Percentiles rank a stretch among this genome's conserved stretches.
Evolutionary conservation across 2,797 vertebrate species (phyloP).

Genomic region (Gambelia wislizenii): DNA sequence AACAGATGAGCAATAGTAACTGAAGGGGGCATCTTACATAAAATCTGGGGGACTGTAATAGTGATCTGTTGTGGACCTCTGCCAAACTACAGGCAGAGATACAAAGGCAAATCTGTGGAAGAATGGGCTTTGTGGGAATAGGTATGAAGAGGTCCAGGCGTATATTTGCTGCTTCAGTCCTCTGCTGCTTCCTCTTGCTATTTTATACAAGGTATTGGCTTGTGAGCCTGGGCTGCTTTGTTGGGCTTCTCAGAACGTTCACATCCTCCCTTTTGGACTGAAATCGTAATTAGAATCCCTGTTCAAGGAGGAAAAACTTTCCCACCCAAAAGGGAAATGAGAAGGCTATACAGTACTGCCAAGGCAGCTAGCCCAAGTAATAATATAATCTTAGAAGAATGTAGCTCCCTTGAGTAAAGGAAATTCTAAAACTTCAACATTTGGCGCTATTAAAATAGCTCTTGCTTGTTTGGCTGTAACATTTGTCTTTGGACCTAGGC

Average conservation of each 20-base stretch:
- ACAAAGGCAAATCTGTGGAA: background rate
- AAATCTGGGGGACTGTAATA: background rate
- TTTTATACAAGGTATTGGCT: conserved; percentile 46
- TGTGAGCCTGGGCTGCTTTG: background rate
- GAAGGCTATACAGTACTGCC: conserved; percentile 64
- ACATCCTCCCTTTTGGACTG: conserved; percentile 60
- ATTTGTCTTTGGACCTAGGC: conserved; percentile 45
- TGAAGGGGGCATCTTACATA: background rate
- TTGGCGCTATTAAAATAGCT: conserved; percentile 64
- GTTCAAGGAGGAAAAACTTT: conserved; percentile 77
- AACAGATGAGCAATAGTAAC: background rate
- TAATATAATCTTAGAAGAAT: conserved; percentile 84
- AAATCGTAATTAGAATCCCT: conserved; percentile 70
- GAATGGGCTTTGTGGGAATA: background rate
- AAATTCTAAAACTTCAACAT: conserved; percentile 72
- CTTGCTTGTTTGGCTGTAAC: conserved; percentile 55
- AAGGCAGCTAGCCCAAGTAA: conserved; percentile 76
- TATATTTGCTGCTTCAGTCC: background rate
- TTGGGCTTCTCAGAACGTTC: conserved; percentile 32
- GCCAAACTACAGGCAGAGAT: background rate
- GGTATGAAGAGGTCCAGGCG: background rate
- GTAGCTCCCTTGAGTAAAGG: conserved; percentile 77
- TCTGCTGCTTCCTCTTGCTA: background rate
- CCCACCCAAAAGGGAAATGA: conserved; percentile 83
- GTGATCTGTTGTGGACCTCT: background rate